Evolutionary conservation across 35 echinoderm and acorn worm genomes (phyloP), one percentile per base, ranked within the genome.

Genomic region (Apostichopus japonicus): DNA sequence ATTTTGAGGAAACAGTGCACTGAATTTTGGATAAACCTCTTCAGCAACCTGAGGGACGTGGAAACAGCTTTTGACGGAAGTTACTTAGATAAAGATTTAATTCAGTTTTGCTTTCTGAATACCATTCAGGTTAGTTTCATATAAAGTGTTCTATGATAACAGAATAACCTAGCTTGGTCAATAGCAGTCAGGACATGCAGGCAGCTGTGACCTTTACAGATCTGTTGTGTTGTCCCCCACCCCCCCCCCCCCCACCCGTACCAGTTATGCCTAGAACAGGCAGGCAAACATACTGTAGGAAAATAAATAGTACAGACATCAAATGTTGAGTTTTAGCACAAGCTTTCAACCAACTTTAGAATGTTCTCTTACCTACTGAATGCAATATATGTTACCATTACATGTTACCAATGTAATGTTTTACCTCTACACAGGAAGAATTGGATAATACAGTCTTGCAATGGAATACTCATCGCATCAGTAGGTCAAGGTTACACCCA

Each of bases 391-490:
- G n/a, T n/a, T n/a, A n/a, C n/a, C n/a, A n/a, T n/a, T n/a, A n/a
- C n/a, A n/a, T n/a, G n/a, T n/a, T n/a, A n/a, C n/a, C n/a, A n/a
- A n/a, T n/a, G n/a, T n/a, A n/a, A n/a, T n/a, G n/a, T n/a, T n/a
- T n/a, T n/a, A 71, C 25, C 2, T 55, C 24, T 90, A 54, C 52
- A 16, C 75, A 90, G 63, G 88, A 90, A 75, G 65, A 90, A 53
- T 11, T 76, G 21, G 65, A 90, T 54, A 62, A 76, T 53, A 75
- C 75, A 24, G 61, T 90, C 14, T 53, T 75, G 53, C 75, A 70
- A 72, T 90, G 88, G 65, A 90, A 90, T 67, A 90, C 24, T 44
- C 88, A 90, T 76, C 61, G 88, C 11, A 90, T 90, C 51, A 90
- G 61, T 75, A 65, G 23, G 10, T 70, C 67, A 19, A 62, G 54